Evolutionary conservation across 2,888 invertebrate species (phyloP), one percentile per base, ranked within the genome.

Genomic region (Aelia acuminata): DNA sequence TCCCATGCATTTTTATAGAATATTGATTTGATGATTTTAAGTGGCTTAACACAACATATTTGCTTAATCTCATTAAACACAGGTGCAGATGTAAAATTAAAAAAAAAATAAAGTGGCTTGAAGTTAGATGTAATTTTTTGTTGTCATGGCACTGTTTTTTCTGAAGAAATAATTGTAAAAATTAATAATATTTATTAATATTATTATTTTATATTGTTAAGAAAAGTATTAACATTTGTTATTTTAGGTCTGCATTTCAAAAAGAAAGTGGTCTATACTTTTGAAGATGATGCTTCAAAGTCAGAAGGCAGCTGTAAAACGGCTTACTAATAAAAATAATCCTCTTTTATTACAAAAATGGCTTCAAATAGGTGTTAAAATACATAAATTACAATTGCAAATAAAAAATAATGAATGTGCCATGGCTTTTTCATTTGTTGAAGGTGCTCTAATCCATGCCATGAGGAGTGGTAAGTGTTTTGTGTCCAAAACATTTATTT

Each of bases 401-500:
- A 93, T 98, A 0, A 95, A 91, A 93, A 94, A 91, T 89, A 92
- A 92, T 47, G 95, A 95, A 89, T 95, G 94, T 88, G 94, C 96
- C 22, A 92, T 98, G 90, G 96, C 96, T 0, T 99, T 99, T 92
- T 95, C 97, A 0, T 99, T 98, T 91, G 96, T 98, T 90, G 97
- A 98, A 93, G 99, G 99, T 1, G 97, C 97, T 88, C 93, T 99
- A 90, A 96, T 99, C 22, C 96, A 96, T 92, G 99, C 99, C 3
- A 94, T 99, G 91, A 95, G 96, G 92, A 94, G 96, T 91, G 93
- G 93, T 92, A 90, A 90, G n/a, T 39, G 43, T 47, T 26, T 57
- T n/a, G n/a, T n/a, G n/a, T n/a, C n/a, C n/a, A n/a, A n/a, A n/a
- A n/a, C n/a, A n/a, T n/a, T n/a, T n/a, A n/a, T n/a, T n/a, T n/a